These are phyloP conservation scores for Neogale vison DNA, from an alignment of 2,113 vertebrate genomes.

Conservation along the genomic window DNA sequence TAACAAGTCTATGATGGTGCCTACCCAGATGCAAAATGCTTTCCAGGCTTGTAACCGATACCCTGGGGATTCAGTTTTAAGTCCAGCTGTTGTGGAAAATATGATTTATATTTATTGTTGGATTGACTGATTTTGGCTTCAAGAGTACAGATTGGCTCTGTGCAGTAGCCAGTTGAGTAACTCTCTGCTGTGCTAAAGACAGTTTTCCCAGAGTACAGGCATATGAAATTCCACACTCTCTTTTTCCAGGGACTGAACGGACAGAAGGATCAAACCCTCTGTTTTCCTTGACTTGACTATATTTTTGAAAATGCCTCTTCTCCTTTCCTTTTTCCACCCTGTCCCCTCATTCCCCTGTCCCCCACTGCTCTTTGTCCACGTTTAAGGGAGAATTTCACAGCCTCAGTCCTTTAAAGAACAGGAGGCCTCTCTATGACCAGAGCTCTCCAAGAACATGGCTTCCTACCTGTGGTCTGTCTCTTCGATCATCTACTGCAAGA, in stretches of 20 bases:
- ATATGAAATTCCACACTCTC: neutral
- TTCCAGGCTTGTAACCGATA: neutral
- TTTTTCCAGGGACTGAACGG: neutral
- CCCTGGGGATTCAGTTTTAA: neutral
- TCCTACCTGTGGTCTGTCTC: conserved; percentile 28
- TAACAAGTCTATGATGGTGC: neutral
- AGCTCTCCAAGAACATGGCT: conserved; percentile 39
- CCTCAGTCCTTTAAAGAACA: conserved; percentile 1
- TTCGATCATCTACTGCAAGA: conserved; percentile 68
- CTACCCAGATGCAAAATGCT: neutral
- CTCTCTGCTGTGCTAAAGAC: neutral
- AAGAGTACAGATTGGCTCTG: neutral
- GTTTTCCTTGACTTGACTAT: neutral
- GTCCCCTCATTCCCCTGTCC: neutral
- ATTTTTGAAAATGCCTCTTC: neutral
- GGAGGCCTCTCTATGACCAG: conserved; percentile 53
- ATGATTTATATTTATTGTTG: neutral
- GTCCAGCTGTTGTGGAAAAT: neutral
- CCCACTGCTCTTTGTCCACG: neutral
- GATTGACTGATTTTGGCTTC: neutral
- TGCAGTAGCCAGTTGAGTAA: neutral
- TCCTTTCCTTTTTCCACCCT: conserved; percentile 36
- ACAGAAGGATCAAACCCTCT: neutral
- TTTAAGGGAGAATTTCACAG: neutral
- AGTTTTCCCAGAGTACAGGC: neutral